phyloP scores from a whole-genome alignment of 2,888 invertebrate species.

The Macrophya alboannulata region DNA sequence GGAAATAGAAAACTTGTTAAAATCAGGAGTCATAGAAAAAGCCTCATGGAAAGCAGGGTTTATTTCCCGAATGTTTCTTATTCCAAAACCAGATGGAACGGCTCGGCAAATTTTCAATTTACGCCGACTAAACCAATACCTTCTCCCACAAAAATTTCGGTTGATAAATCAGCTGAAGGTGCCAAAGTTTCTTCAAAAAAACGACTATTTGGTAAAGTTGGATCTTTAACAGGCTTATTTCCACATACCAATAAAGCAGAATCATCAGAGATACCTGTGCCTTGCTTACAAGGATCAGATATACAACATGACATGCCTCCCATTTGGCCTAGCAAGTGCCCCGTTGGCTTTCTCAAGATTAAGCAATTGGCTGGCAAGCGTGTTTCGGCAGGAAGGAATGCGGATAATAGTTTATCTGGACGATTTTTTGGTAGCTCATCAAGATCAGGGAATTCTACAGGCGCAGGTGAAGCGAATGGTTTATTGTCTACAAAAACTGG shows the following conservation, averaged over 20 bases:
- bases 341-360: constrained; percentile 65
- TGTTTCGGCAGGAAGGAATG: constrained; percentile 61
- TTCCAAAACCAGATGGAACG: constrained; percentile 56
- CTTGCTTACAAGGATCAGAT: constrained; percentile 5
- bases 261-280: constrained; percentile 55
- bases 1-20: constrained; percentile 23
- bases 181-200: constrained; percentile 61
- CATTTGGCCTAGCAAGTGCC: constrained; percentile 67
- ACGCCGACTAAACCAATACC: constrained; percentile 50
- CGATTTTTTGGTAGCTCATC: constrained; percentile 63
- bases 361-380: constrained; percentile 65
- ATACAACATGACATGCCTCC: constrained; percentile 58
- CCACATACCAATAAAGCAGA: constrained; percentile 59
- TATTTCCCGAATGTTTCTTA: constrained; percentile 56
- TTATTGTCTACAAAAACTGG: constrained; percentile 7
- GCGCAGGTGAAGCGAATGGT: not conserved
- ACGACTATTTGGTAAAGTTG: constrained; percentile 62
- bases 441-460: constrained; percentile 40
- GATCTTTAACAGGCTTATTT: constrained; percentile 65
- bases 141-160: constrained; percentile 59
- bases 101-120: constrained; percentile 58
- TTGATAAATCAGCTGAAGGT: constrained; percentile 63
- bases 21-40: constrained; percentile 35
- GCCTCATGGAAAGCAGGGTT: constrained; percentile 28
- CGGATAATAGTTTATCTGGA: constrained; percentile 68